phyloP scores from a whole-genome alignment of 1,140 invertebrate genomes.

The Scaptomyza pallida region DNA sequence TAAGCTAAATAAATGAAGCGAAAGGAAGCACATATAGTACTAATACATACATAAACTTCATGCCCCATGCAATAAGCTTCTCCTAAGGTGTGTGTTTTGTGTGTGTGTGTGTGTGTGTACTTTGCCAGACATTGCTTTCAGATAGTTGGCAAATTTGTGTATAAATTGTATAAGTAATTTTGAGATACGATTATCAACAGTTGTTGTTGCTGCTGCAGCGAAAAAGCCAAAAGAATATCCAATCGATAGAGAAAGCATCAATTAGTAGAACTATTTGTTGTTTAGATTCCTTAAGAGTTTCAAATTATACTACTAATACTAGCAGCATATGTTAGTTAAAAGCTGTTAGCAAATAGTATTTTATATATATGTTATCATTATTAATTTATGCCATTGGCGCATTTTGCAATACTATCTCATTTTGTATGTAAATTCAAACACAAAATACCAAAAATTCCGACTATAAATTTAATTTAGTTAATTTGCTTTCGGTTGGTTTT shows the following conservation, averaged over 20 bases:
- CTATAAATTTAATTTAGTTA: slow-evolving; percentile 46
- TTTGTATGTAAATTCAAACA: slow-evolving; percentile 16
- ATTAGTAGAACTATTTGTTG: background rate
- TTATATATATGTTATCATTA: slow-evolving; percentile 8
- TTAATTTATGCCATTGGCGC: slow-evolving; percentile 20
- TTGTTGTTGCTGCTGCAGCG: slow-evolving; percentile 28
- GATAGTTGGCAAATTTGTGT: background rate
- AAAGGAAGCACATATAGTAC: background rate
- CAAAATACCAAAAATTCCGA: slow-evolving; percentile 38
- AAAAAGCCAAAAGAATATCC: slow-evolving; percentile 29
- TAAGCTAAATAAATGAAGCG: background rate
- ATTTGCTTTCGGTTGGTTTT: slow-evolving; percentile 30
- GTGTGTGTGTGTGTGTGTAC: slow-evolving; percentile 1
- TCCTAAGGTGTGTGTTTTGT: no score
- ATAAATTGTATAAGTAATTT: slow-evolving; percentile 18
- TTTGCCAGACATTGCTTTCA: background rate
- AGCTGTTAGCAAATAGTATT: slow-evolving; percentile 19
- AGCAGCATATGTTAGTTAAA: slow-evolving; percentile 20
- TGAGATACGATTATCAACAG: slow-evolving; percentile 67
- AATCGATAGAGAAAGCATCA: slow-evolving; percentile 36
- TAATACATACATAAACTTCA: background rate
- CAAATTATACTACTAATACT: slow-evolving; percentile 23
- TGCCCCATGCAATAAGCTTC: slow-evolving; percentile 40
- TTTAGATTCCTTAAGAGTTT: background rate
- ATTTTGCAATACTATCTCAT: slow-evolving; percentile 14